Conservation (phyloP, 1,140 invertebrate genomes). For the Odontomachus brunneus region DNA sequence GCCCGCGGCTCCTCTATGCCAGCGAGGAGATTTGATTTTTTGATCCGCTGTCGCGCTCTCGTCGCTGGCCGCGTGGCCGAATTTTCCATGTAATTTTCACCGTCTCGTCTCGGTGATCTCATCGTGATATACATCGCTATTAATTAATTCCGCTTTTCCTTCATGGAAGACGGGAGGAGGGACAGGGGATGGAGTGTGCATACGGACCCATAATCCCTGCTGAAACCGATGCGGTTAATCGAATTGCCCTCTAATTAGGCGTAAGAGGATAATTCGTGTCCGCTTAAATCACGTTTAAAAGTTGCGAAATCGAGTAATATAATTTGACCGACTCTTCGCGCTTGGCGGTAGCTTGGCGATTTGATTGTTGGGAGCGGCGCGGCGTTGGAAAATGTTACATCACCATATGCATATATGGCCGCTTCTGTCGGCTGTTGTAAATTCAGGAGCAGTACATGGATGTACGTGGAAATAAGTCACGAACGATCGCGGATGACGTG, state of each 20-base stretch:
- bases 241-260: slow-evolving; percentile 34
- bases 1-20: neutral
- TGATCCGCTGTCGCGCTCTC: slow-evolving; percentile 57
- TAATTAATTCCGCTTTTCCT: slow-evolving; percentile 31
- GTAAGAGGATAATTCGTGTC: slow-evolving; percentile 22
- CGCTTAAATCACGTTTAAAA: slow-evolving; percentile 19
- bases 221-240: slow-evolving; percentile 45
- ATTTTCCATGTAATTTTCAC: neutral
- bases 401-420: too few species aligned
- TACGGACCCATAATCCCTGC: slow-evolving; percentile 4
- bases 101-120: neutral
- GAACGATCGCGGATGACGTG: too few species aligned
- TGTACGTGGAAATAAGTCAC: too few species aligned
- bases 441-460: too few species aligned
- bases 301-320: too few species aligned
- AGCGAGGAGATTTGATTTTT: slow-evolving; percentile 49
- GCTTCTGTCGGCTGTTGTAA: too few species aligned
- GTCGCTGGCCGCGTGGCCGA: slow-evolving; percentile 18
- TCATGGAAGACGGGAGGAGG: neutral
- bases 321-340: too few species aligned
- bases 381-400: too few species aligned
- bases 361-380: too few species aligned
- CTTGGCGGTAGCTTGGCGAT: too few species aligned
- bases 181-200: too few species aligned
- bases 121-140: slow-evolving; percentile 25